phyloP scores from a whole-genome alignment of 2,888 invertebrate species.

The Syritta pipiens region DNA sequence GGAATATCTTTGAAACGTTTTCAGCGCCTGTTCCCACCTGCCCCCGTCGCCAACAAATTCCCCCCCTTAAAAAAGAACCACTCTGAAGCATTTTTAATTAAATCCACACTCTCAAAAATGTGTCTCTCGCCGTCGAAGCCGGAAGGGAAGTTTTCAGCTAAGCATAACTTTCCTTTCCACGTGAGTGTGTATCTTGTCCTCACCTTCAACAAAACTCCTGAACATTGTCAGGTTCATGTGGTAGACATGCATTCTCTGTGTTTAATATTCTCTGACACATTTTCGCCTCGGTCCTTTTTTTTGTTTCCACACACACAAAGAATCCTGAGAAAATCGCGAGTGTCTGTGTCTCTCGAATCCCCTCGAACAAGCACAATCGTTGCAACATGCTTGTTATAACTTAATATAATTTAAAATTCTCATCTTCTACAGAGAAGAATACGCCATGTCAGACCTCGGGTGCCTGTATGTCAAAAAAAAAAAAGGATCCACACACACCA shows the following conservation, averaged over 20 bases:
- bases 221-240: conserved; percentile 26
- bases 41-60: no score
- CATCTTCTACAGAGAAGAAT: conserved; percentile 3
- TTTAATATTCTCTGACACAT: conserved; percentile 59
- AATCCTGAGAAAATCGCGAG: conserved; percentile 17
- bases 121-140: no score
- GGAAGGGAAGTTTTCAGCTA: no score
- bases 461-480: conserved; percentile 29
- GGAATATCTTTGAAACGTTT: conserved; percentile 32
- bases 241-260: conserved; percentile 40
- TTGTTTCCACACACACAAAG: neutral
- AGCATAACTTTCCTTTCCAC: conserved; percentile 30
- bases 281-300: conserved; percentile 13
- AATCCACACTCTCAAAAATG: conserved; percentile 58
- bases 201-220: conserved; percentile 2
- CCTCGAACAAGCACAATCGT: no score
- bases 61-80: conserved; percentile 24
- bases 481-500: conserved; percentile 4
- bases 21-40: no score
- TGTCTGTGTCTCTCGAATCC: no score
- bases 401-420: conserved; percentile 63
- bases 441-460: neutral
- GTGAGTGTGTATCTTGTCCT: neutral
- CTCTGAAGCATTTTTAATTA: conserved; percentile 65
- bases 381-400: conserved; percentile 50